These are phyloP conservation scores for Sesia bembeciformis DNA, from an alignment of 2,888 invertebrate genomes.

Conservation along the genomic window DNA sequence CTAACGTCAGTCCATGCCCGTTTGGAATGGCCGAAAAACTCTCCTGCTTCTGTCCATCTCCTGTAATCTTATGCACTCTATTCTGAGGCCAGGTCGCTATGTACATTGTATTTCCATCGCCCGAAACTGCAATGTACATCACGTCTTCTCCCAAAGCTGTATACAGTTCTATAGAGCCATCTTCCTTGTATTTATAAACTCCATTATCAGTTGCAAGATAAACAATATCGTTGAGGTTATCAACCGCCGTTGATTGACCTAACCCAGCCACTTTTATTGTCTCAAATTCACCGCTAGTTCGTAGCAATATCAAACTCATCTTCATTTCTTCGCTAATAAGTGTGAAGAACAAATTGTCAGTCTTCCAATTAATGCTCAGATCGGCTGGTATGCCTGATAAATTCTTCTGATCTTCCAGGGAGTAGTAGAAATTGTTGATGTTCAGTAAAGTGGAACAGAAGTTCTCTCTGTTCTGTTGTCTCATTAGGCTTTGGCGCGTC, in stretches of 20 bases:
- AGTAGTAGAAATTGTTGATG: conserved; percentile 47
- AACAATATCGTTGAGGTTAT: conserved; percentile 62
- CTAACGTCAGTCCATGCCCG: conserved; percentile 55
- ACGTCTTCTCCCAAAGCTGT: conserved; percentile 58
- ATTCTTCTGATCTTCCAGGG: conserved; percentile 29
- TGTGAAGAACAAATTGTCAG: conserved; percentile 51
- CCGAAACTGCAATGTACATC: conserved; percentile 52
- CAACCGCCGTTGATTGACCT: conserved; percentile 58
- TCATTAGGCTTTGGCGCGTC: conserved; percentile 31
- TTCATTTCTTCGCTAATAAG: conserved; percentile 58
- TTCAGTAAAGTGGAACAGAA: conserved; percentile 36
- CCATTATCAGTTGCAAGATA: conserved; percentile 66
- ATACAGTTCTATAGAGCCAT: conserved; percentile 40
- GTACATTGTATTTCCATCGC: conserved; percentile 45
- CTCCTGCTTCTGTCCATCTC: conserved; percentile 46
- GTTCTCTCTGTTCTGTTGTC: conserved; percentile 23
- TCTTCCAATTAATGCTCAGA: conserved; percentile 57
- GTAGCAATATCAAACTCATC: conserved; percentile 47
- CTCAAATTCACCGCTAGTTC: conserved; percentile 40
- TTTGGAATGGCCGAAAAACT: conserved; percentile 47
- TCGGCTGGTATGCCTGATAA: conserved; percentile 57
- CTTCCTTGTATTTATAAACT: conserved; percentile 57
- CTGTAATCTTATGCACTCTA: conserved; percentile 48
- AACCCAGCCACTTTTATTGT: conserved; percentile 50
- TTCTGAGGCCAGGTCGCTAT: conserved; percentile 67